Evolutionary conservation across 1,140 invertebrate species (phyloP).

Genomic region (Colletes latitarsis): DNA sequence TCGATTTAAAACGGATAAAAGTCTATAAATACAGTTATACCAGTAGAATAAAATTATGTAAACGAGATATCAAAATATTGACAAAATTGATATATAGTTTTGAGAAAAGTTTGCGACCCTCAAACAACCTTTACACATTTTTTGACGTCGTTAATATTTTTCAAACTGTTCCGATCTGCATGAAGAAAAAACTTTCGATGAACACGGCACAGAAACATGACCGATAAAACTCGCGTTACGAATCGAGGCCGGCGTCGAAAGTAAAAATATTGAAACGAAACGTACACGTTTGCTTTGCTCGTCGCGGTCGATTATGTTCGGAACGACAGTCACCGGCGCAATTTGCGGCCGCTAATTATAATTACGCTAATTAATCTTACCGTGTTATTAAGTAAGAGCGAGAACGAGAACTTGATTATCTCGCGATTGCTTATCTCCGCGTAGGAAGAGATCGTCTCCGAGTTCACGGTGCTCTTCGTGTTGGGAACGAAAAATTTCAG

Average conservation of each 20-base stretch:
- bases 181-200: too few species aligned
- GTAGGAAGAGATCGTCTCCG: not conserved
- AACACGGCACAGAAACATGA: not conserved
- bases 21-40: too few species aligned
- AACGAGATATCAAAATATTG: too few species aligned
- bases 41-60: too few species aligned
- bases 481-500: slow-evolving; percentile 28
- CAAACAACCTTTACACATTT: too few species aligned
- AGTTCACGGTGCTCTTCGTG: not conserved
- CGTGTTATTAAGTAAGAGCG: slow-evolving; percentile 14
- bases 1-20: too few species aligned
- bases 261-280: not conserved
- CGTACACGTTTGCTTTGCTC: too few species aligned
- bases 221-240: not conserved
- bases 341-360: not conserved
- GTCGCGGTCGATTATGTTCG: slow-evolving; percentile 3
- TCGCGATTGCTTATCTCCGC: slow-evolving; percentile 7
- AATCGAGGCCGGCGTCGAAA: not conserved
- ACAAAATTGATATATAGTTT: too few species aligned
- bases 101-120: too few species aligned
- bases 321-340: not conserved
- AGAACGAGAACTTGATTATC: slow-evolving; percentile 4
- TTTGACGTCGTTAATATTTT: too few species aligned
- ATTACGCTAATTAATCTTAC: slow-evolving; percentile 6
- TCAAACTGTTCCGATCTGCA: too few species aligned